Evolutionary conservation across 2,888 invertebrate species (phyloP).

Genomic region (Tenthredo mesomela): DNA sequence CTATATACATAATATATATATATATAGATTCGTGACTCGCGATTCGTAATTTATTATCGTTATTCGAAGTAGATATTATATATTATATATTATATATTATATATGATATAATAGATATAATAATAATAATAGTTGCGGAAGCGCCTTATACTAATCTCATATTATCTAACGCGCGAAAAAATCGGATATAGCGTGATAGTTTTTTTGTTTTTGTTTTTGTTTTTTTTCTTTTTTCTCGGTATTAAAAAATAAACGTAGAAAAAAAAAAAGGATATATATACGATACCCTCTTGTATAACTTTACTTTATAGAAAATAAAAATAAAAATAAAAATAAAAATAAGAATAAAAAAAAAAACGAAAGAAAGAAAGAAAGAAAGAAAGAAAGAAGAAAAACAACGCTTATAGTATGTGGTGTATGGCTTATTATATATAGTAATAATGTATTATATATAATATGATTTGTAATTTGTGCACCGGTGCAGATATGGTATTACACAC

Average conservation of each 20-base stretch:
- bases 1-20: not conserved
- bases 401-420: not conserved
- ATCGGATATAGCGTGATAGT: not conserved
- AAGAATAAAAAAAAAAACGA: too few species aligned
- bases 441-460: not conserved
- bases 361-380: not conserved
- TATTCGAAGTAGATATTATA: not conserved
- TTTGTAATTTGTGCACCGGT: constrained; percentile 35
- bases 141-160: not conserved
- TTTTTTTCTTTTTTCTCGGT: not conserved
- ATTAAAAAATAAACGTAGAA: not conserved
- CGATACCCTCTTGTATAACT: not conserved
- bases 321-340: too few species aligned
- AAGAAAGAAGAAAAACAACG: not conserved
- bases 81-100: not conserved
- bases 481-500: constrained; percentile 47
- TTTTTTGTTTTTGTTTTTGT: not conserved
- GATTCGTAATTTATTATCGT: constrained; percentile 4
- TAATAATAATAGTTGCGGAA: constrained; percentile 5
- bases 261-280: not conserved
- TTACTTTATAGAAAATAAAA: not conserved
- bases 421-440: not conserved
- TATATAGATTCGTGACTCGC: constrained; percentile 18
- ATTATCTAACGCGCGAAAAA: not conserved
- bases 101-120: not conserved